These are phyloP conservation scores for Oceanites oceanicus DNA, from an alignment of 2,113 vertebrate genomes.

Conservation along the genomic window DNA sequence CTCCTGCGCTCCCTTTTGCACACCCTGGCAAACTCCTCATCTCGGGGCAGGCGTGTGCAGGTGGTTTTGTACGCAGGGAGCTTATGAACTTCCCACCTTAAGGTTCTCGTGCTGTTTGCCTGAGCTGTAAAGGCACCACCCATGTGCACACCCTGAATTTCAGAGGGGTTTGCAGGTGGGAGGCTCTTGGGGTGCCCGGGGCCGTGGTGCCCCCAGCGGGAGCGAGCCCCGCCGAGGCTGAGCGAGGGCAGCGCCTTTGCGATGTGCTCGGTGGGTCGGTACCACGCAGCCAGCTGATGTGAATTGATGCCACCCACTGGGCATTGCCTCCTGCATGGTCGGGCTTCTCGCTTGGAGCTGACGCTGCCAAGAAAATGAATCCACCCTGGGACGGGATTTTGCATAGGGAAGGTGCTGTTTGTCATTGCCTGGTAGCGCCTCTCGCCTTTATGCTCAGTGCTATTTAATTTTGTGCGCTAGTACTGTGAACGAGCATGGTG, in stretches of 20 bases:
- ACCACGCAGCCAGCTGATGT: not conserved
- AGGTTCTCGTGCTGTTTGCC: not conserved
- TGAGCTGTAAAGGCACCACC: not conserved
- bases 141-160: accelerated
- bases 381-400: not conserved
- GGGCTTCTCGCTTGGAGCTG: not conserved
- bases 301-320: not conserved
- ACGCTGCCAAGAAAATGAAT: not conserved
- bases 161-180: not conserved
- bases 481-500: not conserved
- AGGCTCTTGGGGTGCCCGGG: not conserved
- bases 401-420: not conserved
- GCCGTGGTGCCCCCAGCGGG: not conserved
- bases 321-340: not conserved
- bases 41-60: accelerated
- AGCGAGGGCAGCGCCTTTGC: not conserved
- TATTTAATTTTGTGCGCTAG: not conserved
- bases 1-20: not conserved
- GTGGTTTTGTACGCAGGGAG: not conserved
- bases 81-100: not conserved
- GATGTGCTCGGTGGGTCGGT: not conserved
- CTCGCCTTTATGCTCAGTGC: not conserved
- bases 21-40: not conserved
- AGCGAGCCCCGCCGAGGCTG: not conserved
- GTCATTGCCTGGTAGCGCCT: not conserved